These are phyloP conservation scores for Drosophila sp. DNA, from an alignment of 1,140 invertebrate genomes.

Conservation along the genomic window DNA sequence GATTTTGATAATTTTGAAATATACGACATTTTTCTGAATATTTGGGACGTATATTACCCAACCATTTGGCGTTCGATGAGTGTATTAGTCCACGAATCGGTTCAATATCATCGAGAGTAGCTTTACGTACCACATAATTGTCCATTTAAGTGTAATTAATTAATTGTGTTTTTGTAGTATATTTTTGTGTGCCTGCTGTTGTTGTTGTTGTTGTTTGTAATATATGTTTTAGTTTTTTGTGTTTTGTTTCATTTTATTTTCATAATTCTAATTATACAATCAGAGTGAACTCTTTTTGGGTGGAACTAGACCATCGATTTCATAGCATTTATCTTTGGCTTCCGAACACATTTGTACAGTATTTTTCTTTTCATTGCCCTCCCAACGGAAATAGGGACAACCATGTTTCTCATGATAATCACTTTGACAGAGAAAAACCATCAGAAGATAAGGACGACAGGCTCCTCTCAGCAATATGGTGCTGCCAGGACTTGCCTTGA, in stretches of 20 bases:
- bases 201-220: constrained; percentile 10
- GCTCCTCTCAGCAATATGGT: constrained; percentile 39
- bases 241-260: neutral
- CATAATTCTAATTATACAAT: constrained; percentile 5
- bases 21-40: constrained; percentile 8
- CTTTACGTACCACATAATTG: constrained; percentile 41
- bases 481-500: constrained; percentile 49
- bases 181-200: neutral
- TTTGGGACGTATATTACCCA: constrained; percentile 61
- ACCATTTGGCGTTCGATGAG: constrained; percentile 33
- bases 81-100: constrained; percentile 24
- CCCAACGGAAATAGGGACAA: constrained; percentile 73
- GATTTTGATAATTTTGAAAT: constrained; percentile 53
- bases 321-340: constrained; percentile 53
- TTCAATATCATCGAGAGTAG: constrained; percentile 23
- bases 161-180: constrained; percentile 5
- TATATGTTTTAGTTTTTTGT: constrained; percentile 20
- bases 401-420: constrained; percentile 62
- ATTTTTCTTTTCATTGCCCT: constrained; percentile 9
- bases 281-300: constrained; percentile 12
- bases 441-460: constrained; percentile 60
- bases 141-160: neutral
- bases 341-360: constrained; percentile 32
- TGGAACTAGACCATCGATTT: constrained; percentile 48
- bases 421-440: constrained; percentile 54